phyloP scores from a whole-genome alignment of 1,140 invertebrate genomes.

The Hycleus phaleratus region DNA sequence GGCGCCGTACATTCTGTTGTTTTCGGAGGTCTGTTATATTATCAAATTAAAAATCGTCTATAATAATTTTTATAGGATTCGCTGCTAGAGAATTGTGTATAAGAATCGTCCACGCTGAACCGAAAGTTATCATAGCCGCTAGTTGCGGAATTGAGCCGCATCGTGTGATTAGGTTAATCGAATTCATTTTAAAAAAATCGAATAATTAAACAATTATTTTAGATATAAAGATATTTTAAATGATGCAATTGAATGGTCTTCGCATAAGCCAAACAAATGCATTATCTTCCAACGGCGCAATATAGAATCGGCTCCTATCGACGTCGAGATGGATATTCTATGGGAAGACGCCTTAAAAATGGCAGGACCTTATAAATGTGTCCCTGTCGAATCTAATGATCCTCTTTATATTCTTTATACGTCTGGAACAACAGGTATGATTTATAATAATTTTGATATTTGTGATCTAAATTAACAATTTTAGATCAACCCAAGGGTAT shows the following conservation, averaged over 20 bases:
- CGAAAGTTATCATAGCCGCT: slow-evolving; percentile 81
- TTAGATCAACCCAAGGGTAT: slow-evolving; percentile 74
- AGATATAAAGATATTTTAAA: slow-evolving; percentile 86
- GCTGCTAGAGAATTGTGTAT: slow-evolving; percentile 77
- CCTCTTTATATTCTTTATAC: slow-evolving; percentile 91
- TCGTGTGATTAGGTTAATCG: slow-evolving; percentile 63
- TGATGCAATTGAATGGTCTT: slow-evolving; percentile 66
- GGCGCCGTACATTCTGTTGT: slow-evolving; percentile 84
- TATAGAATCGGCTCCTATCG: slow-evolving; percentile 55
- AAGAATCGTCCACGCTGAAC: slow-evolving; percentile 79
- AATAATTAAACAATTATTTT: slow-evolving; percentile 19
- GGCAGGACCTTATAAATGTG: slow-evolving; percentile 64
- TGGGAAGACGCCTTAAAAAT: slow-evolving; percentile 66
- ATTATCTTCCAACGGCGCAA: slow-evolving; percentile 72
- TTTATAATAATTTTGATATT: background rate
- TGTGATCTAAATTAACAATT: slow-evolving; percentile 16
- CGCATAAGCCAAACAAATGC: slow-evolving; percentile 62
- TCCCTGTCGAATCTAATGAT: slow-evolving; percentile 80
- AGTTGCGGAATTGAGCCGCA: slow-evolving; percentile 85
- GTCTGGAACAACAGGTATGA: slow-evolving; percentile 73
- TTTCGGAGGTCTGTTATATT: slow-evolving; percentile 62
- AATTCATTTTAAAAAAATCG: background rate
- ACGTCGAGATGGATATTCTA: slow-evolving; percentile 57
- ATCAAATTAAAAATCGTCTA: background rate
- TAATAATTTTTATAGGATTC: slow-evolving; percentile 57